Evolutionary conservation across 2,113 vertebrate genomes (phyloP).

Genomic region (Ia io): DNA sequence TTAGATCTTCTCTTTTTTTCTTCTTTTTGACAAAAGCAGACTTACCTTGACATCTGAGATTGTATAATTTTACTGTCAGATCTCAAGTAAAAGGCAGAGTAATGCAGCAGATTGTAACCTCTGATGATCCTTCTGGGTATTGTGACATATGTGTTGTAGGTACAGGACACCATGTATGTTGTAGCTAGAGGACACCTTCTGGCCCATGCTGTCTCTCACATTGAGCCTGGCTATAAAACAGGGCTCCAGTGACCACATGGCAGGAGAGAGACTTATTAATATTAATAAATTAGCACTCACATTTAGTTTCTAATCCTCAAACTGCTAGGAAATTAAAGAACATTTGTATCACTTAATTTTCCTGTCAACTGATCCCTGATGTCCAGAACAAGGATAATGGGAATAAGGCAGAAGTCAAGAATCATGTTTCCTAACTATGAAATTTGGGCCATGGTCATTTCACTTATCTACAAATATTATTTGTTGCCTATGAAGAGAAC

Average conservation of each 20-base stretch:
- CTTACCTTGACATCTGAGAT: conserved; percentile 51
- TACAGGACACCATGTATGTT: conserved; percentile 52
- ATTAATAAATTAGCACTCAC: background rate
- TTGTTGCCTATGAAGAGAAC: background rate
- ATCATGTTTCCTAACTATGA: background rate
- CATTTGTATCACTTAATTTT: conserved; percentile 8
- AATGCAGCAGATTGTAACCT: conserved; percentile 37
- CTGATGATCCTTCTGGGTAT: conserved; percentile 61
- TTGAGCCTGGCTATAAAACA: background rate
- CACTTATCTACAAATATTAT: background rate
- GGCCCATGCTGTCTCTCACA: background rate
- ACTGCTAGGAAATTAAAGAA: conserved; percentile 35
- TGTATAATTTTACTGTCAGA: conserved; percentile 75
- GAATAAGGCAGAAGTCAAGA: background rate
- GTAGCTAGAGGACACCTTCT: conserved; percentile 37
- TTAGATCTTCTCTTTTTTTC: conserved; percentile 12
- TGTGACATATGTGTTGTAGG: conserved; percentile 55
- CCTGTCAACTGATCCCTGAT: background rate
- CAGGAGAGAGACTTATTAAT: background rate
- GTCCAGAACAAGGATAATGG: background rate
- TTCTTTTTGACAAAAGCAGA: conserved; percentile 54
- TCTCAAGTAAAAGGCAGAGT: conserved; percentile 73
- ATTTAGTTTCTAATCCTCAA: conserved; percentile 34
- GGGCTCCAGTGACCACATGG: background rate
- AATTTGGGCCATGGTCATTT: background rate